Base-by-base conservation (phyloP, 2,113 vertebrate species). In the Cynopterus brachyotis region DNA sequence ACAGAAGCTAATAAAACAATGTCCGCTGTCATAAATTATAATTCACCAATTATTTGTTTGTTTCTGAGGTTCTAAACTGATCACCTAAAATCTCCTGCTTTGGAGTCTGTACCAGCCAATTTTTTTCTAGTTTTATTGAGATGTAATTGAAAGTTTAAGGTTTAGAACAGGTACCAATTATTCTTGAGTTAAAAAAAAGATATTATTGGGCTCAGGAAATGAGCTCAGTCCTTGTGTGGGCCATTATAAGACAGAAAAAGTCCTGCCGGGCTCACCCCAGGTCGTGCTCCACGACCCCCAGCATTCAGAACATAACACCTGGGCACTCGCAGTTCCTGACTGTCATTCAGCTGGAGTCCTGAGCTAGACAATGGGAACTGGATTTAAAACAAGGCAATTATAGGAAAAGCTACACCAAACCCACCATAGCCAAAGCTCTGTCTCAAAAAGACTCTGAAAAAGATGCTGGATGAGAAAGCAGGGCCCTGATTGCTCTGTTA, bases 181-280 rank as follows among this genome's bases (percentile, higher is more conserved):
- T 76, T 37, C 12, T 0, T 42, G 37, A 32, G 35, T 83, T 85
- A 67, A 78, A 95, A 78, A 95, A 57, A 93, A 80, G 45, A 22
- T 42, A 20, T 24, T 30, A 87, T 10, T 55, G 8, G 30, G 10
- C 5, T 26, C 50, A 59, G 28, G 11, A 55, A 66, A 70, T n/a
- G 5, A 45, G 15, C 57, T 69, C 6, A 19, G 57, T n/a, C 47
- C 64, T 64, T 2, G 0, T 3, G 15, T 60, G 55, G 16, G n/a
- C 37, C 80, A n/a, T 64, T 88, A 45, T 64, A 45, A 94, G 73
- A 79, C 16, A 2, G 6, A 35, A 37, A 8, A 79, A 42, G 26
- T 11, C 42, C 50, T 66, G 15, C 10, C 15, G 7, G 7, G 66
- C 15, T 45, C 5, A 59, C 12, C 0, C 3, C 2, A 1, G 12